These are phyloP conservation scores for Cyprinodon brontotheroides DNA, from an alignment of 2,113 vertebrate species.

Conservation along the genomic window DNA sequence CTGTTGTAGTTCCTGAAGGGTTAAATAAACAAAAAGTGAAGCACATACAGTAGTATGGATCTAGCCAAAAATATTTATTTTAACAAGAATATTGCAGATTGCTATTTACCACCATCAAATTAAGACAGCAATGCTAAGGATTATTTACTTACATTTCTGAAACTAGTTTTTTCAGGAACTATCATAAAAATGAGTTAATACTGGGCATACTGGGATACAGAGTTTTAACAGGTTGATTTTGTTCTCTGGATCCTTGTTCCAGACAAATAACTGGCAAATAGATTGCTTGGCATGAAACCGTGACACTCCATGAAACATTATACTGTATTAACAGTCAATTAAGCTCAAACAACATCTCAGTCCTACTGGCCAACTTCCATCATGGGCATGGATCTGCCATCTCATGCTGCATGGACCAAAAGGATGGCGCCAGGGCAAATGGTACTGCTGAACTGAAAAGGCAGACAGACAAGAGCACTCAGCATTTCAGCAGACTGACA, in stretches of 20 bases:
- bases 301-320: slow-evolving; percentile 32
- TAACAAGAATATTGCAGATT: too few relatives aligned
- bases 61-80: too few relatives aligned
- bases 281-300: slow-evolving; percentile 33
- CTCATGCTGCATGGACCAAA: slow-evolving; percentile 57
- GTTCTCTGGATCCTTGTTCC: slow-evolving; percentile 6
- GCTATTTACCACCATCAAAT: too few relatives aligned
- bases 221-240: too few relatives aligned
- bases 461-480: slow-evolving; percentile 32
- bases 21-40: too few relatives aligned
- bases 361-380: slow-evolving; percentile 18
- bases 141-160: too few relatives aligned
- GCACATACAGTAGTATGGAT: too few relatives aligned
- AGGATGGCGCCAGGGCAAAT: slow-evolving; percentile 55
- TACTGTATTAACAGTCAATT: slow-evolving; percentile 51
- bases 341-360: slow-evolving; percentile 15
- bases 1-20: too few relatives aligned
- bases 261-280: neutral
- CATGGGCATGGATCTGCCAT: slow-evolving; percentile 36
- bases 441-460: slow-evolving; percentile 9
- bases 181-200: too few relatives aligned
- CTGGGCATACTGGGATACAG: too few relatives aligned
- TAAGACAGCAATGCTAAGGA: too few relatives aligned
- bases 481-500: slow-evolving; percentile 50
- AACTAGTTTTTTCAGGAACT: too few relatives aligned